Evolutionary conservation across 2,797 vertebrate genomes (phyloP), one percentile per base, ranked within the genome.

Genomic region (Luscinia luscinia): DNA sequence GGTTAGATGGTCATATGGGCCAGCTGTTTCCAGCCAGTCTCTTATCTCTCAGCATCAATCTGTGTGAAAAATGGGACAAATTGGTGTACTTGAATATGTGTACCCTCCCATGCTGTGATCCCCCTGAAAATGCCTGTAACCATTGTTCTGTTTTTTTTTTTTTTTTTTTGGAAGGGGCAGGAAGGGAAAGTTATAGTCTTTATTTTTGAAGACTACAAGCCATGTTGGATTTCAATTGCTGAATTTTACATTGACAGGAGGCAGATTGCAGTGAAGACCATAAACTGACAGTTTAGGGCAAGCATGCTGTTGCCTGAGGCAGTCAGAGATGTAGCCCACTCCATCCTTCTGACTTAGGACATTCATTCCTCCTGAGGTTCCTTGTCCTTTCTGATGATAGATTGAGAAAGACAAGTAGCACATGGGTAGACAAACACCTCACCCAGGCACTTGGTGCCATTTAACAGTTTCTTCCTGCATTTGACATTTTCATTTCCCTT

Each of bases 341-440:
- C 92, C 86, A 78, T 95, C 94, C 84, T 96, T 97, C 95, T 85
- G 91, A 93, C 92, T 94, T 75, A 90, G 96, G 96, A 95, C 95
- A 93, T 70, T 94, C 93, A 93, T 97, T 96, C 97, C 98, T 98
- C 98, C 97, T 90, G 98, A 98, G 98, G 97, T 97, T 85, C 94
- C 96, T 96, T 97, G 97, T 99, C 98, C 98, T 98, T 97, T 96
- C 86, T 96, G 55, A 83, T 98, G 98, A 98, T 98, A 96, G 97
- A 99, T 99, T 96, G 95, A 97, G 97, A 95, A 97, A 98, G 98
- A 99, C 98, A 98, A 95, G 98, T 93, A 98, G 97, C 98, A 98
- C 98, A 98, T 97, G 98, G 98, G 95, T 98, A 97, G 98, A 97
- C 98, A 97, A 97, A 98, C 98, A 98, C 98, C 98, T 98, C 97